Percentiles rank a stretch among this genome's conserved stretches.
phyloP scores from a whole-genome alignment of 2,797 vertebrate genomes.

The Orientallactaga sibirica region DNA sequence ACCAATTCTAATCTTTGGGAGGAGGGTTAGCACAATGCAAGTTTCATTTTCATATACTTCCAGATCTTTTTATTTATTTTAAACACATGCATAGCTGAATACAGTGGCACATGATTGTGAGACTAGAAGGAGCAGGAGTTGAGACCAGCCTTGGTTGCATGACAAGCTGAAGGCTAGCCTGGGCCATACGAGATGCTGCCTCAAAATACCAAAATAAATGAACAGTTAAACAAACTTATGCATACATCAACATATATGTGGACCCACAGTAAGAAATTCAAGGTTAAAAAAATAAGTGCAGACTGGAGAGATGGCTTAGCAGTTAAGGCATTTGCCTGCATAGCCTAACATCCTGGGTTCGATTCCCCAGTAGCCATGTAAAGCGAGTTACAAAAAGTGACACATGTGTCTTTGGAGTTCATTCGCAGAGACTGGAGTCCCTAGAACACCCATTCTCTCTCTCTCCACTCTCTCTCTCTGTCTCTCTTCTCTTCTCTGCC shows the following conservation, averaged over 20 bases:
- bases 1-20: neutral
- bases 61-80: constrained; percentile 20
- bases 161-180: neutral
- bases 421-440: no score
- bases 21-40: neutral
- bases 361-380: no score
- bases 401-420: no score
- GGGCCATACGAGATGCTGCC: neutral
- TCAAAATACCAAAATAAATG: neutral
- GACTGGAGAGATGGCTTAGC: no score
- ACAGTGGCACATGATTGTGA: neutral
- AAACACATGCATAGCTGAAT: neutral
- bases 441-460: neutral
- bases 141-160: neutral
- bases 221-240: no score
- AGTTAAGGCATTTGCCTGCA: no score
- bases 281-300: neutral
- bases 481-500: no score
- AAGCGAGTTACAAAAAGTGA: no score
- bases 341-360: no score
- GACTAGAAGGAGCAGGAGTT: neutral
- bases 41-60: neutral
- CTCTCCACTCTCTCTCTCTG: neutral
- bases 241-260: neutral
- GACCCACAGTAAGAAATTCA: neutral